Conservation (phyloP, 1,140 invertebrate genomes). For the Lordiphosa collinella region DNA sequence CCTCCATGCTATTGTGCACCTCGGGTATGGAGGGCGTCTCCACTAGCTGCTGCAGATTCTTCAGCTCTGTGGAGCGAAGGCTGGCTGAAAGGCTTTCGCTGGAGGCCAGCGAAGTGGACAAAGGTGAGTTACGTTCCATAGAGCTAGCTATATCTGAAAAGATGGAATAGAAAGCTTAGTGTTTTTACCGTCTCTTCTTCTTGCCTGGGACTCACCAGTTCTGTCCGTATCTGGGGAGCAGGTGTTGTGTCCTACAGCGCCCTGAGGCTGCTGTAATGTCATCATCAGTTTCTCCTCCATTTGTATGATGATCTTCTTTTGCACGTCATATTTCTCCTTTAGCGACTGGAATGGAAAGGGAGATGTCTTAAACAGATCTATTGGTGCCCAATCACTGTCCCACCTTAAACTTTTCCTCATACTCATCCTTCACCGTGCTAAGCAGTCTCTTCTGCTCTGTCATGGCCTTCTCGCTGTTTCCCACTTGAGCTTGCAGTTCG, state of each 20-base stretch:
- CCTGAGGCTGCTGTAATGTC: conserved; percentile 80
- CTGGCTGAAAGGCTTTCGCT: conserved; percentile 81
- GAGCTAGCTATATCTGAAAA: conserved; percentile 80
- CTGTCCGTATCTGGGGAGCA: conserved; percentile 76
- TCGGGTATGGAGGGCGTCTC: conserved; percentile 60
- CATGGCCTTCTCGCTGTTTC: conserved; percentile 80
- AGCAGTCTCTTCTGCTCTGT: conserved; percentile 81
- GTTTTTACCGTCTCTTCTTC: conserved; percentile 1
- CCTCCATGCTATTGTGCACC: conserved; percentile 41
- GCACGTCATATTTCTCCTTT: conserved; percentile 86
- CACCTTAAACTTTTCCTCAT: conserved; percentile 81
- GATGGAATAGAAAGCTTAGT: conserved; percentile 33
- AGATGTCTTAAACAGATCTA: neutral
- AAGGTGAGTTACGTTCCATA: conserved; percentile 80
- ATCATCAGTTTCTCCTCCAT: conserved; percentile 86
- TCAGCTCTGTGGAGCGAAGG: conserved; percentile 78
- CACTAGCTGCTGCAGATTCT: conserved; percentile 80
- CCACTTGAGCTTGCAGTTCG: conserved; percentile 80
- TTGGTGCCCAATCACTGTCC: neutral
- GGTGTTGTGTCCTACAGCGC: conserved; percentile 62
- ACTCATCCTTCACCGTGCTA: conserved; percentile 81
- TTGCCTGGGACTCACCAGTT: conserved; percentile 47
- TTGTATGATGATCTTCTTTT: conserved; percentile 84
- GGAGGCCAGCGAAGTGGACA: conserved; percentile 82
- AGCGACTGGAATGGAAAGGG: conserved; percentile 80